These are phyloP conservation scores for Pristionchus fissidentatus DNA, from an alignment of 2,888 invertebrate species.

Conservation along the genomic window DNA sequence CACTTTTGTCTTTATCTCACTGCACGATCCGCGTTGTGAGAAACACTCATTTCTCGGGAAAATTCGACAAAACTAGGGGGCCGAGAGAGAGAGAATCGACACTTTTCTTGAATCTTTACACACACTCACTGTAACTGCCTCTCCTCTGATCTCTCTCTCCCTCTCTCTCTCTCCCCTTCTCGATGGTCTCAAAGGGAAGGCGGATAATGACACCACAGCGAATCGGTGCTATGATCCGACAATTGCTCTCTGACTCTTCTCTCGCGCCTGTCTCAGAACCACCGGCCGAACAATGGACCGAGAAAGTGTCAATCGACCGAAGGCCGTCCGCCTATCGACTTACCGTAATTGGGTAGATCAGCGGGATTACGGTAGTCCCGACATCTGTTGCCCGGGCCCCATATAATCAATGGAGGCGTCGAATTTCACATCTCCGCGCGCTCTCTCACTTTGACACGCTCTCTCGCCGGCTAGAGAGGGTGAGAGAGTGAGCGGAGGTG, in stretches of 20 bases:
- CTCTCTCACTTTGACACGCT: not conserved
- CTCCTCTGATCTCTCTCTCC: conserved; percentile 1
- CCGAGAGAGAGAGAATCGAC: too few relatives aligned
- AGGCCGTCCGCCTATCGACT: not conserved
- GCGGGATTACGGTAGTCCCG: not conserved
- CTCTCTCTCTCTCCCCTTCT: not conserved
- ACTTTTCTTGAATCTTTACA: too few relatives aligned
- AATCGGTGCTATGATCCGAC: conserved; percentile 23
- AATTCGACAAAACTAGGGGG: too few relatives aligned
- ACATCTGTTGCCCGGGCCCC: conserved; percentile 36
- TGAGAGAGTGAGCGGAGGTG: not conserved
- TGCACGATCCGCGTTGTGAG: not conserved
- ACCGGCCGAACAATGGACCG: too few relatives aligned
- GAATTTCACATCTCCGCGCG: not conserved
- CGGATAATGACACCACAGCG: conserved; percentile 33
- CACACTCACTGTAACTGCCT: not conserved
- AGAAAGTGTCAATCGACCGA: not conserved
- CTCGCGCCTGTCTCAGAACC: not conserved
- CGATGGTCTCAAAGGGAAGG: not conserved
- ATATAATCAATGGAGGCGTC: too few relatives aligned
- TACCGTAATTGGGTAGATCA: not conserved
- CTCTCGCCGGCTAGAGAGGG: not conserved
- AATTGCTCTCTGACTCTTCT: conserved; percentile 15
- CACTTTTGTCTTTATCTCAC: not conserved
- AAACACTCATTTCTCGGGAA: conserved; percentile 1